Percentiles rank a stretch among this genome's conserved stretches.
phyloP scores from a whole-genome alignment of 1,140 invertebrate genomes.

The Caenorhabditis inopinata region DNA sequence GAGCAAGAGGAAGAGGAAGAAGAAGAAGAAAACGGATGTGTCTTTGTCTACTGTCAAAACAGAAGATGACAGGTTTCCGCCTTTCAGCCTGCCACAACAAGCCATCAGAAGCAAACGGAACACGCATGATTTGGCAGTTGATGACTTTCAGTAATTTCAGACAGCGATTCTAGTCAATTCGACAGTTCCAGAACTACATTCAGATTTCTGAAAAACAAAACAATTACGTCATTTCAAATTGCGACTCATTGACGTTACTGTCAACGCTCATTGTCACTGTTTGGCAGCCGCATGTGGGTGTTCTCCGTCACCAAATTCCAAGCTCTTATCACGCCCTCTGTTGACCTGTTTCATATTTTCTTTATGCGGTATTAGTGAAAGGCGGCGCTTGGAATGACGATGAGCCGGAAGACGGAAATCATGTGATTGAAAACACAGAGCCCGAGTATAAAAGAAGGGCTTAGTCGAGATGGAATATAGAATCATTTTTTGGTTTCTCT shows the following conservation, averaged over 20 bases:
- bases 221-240: not conserved
- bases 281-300: not conserved
- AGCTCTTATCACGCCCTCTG: not conserved
- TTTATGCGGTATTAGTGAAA: not conserved
- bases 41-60: too few species aligned
- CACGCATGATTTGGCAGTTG: too few species aligned
- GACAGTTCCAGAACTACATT: too few species aligned
- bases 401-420: slow-evolving; percentile 9
- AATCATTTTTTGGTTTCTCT: not conserved
- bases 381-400: slow-evolving; percentile 8
- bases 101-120: too few species aligned
- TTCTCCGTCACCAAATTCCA: slow-evolving; percentile 30
- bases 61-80: too few species aligned
- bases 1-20: not conserved
- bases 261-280: not conserved
- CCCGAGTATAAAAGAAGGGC: not conserved
- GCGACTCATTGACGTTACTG: not conserved
- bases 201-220: not conserved
- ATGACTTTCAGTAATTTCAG: too few species aligned
- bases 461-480: not conserved
- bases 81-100: too few species aligned
- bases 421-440: not conserved
- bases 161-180: too few species aligned
- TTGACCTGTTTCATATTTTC: not conserved
- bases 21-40: too few species aligned